Base-by-base conservation (phyloP, 2,888 invertebrate species). In the Pachydiplax longipennis region DNA sequence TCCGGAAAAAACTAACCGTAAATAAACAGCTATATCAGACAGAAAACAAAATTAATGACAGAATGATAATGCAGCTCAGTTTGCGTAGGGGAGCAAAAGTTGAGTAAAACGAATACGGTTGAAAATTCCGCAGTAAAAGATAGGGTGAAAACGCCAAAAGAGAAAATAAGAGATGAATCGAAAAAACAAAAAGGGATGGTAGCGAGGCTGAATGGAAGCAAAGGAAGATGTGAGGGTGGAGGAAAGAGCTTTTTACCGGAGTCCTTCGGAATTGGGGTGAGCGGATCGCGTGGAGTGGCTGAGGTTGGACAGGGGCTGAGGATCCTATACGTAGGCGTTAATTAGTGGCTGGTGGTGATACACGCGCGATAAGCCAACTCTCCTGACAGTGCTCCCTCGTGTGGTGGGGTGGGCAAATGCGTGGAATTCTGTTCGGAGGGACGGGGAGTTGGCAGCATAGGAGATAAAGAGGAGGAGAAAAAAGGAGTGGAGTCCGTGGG, bases 261-360 rank as follows among this genome's bases (percentile, higher is more conserved):
- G 65, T 65, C 65, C 65, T 22, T 65, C n/a, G n/a, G 73, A 73
- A 73, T 73, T 73, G 31, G 81, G 81, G 40, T 81, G 81, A 44
- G 40, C 40, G 81, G 40, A 81, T 13, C 40, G n/a, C 87, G 87
- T 35, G 83, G 65, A 22, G 65, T 58, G 61, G 18, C n/a, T 31
- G 83, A 80, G 80, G 80, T 37, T 31, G 35, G 65, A 37, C 35
- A 80, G 80, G 35, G 80, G 80, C 18, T 58, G 87, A 58, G 58
- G 58, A 87, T 87, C 87, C 61, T 61, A 58, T 37, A 61, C 40
- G 87, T 87, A 61, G 87, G 87, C 61, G 87, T 87, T 87, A 87
- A 87, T 87, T 87, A 87, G 87, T 61, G 87, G 37, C 87, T 31
- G 87, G 61, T 37, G 61, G 87, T 61, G 87, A 87, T 87, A 87